Conservation (phyloP, 2,888 invertebrate genomes). For the Lepas anatifera region DNA sequence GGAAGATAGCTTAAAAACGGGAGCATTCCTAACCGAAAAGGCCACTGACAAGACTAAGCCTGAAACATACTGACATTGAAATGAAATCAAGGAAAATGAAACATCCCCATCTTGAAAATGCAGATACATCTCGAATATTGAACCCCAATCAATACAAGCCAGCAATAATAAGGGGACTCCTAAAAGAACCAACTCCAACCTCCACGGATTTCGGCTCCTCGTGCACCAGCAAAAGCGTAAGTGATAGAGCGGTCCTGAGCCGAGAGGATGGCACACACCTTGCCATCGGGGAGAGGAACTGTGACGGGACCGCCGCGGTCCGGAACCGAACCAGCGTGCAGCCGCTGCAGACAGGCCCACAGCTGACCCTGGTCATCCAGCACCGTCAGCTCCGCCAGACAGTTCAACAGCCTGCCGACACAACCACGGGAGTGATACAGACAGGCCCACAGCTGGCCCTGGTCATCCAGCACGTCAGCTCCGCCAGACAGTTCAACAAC, state of each 20-base stretch:
- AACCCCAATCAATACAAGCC: too few species aligned
- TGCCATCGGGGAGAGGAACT: conserved; percentile 18
- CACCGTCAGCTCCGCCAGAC: conserved; percentile 19
- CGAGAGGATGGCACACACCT: too few species aligned
- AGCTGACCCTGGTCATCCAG: conserved; percentile 18
- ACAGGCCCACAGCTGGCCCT: conserved; percentile 19
- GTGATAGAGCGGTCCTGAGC: too few species aligned
- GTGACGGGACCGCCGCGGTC: conserved; percentile 22
- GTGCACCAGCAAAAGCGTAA: too few species aligned
- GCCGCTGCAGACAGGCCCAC: conserved; percentile 19
- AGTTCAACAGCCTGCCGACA: conserved; percentile 22
- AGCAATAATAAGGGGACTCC: too few species aligned
- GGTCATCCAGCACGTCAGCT: background rate
- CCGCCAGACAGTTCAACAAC: background rate
- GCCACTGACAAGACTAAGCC: too few species aligned
- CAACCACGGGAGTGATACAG: conserved; percentile 16
- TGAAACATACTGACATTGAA: background rate
- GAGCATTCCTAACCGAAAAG: too few species aligned
- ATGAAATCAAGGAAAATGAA: background rate
- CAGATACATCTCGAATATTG: too few species aligned
- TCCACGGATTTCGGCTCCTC: too few species aligned
- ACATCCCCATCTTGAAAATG: too few species aligned
- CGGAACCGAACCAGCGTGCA: conserved; percentile 20
- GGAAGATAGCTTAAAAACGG: too few species aligned
- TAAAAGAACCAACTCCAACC: too few species aligned